phyloP scores from a whole-genome alignment of 2,888 invertebrate genomes.

The Cremastinae sp. region DNA sequence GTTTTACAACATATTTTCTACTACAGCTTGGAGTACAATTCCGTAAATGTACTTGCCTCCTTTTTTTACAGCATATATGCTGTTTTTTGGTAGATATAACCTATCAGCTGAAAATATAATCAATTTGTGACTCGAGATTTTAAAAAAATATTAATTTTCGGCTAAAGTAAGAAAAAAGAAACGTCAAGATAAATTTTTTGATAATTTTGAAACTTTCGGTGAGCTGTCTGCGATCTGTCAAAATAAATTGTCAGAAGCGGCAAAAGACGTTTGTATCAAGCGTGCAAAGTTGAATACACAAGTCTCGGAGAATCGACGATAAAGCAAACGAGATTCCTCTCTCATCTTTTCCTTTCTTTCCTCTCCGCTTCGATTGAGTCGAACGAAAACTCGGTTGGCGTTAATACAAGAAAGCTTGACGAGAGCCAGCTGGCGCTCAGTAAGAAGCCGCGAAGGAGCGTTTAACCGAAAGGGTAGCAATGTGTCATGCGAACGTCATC shows the following conservation, averaged over 20 bases:
- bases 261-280: slow-evolving; percentile 65
- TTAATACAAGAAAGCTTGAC: slow-evolving; percentile 62
- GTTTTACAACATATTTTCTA: neutral
- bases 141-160: slow-evolving; percentile 1
- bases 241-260: slow-evolving; percentile 66
- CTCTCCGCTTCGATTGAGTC: slow-evolving; percentile 17
- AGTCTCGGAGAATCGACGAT: slow-evolving; percentile 43
- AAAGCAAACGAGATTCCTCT: slow-evolving; percentile 27
- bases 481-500: slow-evolving; percentile 64
- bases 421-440: slow-evolving; percentile 67
- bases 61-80: no score
- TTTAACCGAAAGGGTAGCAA: slow-evolving; percentile 58
- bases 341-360: slow-evolving; percentile 2
- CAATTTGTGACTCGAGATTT: slow-evolving; percentile 9
- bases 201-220: slow-evolving; percentile 27
- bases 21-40: no score
- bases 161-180: slow-evolving; percentile 9
- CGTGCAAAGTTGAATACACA: slow-evolving; percentile 68
- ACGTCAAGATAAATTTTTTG: slow-evolving; percentile 35
- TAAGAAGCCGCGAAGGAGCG: slow-evolving; percentile 48
- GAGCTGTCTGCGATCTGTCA: slow-evolving; percentile 65
- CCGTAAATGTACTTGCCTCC: no score
- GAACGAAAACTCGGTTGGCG: slow-evolving; percentile 44
- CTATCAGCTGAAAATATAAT: neutral
- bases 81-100: no score